Conservation (phyloP, 2,113 vertebrate genomes). For the Dicerorhinus sumatrensis region DNA sequence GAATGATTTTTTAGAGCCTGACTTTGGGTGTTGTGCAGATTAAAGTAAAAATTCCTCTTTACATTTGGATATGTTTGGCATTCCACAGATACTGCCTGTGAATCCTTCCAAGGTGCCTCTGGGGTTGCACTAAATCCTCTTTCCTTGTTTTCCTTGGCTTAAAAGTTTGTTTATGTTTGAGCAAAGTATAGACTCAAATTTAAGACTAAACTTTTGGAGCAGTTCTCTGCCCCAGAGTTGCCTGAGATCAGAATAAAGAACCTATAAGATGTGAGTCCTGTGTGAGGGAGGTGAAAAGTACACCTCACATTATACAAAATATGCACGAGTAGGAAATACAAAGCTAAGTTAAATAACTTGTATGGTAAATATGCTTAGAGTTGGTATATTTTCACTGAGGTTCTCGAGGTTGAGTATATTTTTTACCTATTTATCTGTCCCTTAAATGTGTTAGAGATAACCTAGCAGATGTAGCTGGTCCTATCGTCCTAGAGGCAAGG, state of each 20-base stretch:
- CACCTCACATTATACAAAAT: background rate
- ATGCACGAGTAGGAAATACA: background rate
- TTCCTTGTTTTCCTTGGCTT: conserved; percentile 36
- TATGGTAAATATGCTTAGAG: background rate
- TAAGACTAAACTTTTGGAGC: background rate
- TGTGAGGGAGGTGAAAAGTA: background rate
- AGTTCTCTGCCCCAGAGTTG: background rate
- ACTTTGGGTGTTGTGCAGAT: background rate
- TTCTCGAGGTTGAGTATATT: background rate
- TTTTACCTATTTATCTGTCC: background rate
- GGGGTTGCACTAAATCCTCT: background rate
- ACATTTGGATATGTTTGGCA: background rate
- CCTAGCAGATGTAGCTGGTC: background rate
- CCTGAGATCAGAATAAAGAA: background rate
- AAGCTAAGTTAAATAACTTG: background rate
- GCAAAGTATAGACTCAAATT: background rate
- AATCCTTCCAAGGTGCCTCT: background rate
- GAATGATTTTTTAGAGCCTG: background rate
- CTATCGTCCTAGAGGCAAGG: background rate
- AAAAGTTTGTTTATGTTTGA: conserved; percentile 2
- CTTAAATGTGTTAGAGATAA: background rate
- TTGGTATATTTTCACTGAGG: background rate
- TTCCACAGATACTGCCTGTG: background rate
- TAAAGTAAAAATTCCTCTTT: background rate
- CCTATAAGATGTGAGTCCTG: background rate